Evolutionary conservation across 2,797 vertebrate genomes (phyloP), one percentile per base, ranked within the genome.

Genomic region (Hyperoplus immaculatus): DNA sequence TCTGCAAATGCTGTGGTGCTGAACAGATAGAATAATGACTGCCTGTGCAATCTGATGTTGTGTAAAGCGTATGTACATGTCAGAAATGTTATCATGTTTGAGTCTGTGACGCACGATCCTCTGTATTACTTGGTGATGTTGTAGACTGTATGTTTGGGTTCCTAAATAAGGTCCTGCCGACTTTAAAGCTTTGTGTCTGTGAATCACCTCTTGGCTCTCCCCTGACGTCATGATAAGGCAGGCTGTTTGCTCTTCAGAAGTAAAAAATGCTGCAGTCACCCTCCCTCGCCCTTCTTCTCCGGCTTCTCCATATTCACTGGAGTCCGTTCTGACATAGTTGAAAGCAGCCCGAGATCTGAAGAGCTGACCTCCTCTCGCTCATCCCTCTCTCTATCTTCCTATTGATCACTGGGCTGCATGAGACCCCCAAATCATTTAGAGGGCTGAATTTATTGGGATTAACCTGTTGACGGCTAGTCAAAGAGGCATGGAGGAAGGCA

Each of bases 391-490:
- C 70, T 82, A 47, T 88, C 83, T 85, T 63, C 68, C 38, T 91
- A 91, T 92, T 72, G 91, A 90, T 92, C 80, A 78, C 69, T 55
- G 39, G 84, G 72, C 81, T 79, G 81, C 84, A 87, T 67, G 84
- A 85, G 83, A 78, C 82, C 77, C 53, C 57, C 71, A 87, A 88
- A 89, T 92, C 84, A 81, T 87, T 85, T 82, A 85, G 83, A 91
- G 80, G 70, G 79, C 75, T 83, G 76, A 72, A 88, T 91, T 87
- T 86, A 86, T 85, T 60, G 61, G 80, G 81, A 89, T 92, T 92
- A 90, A 92, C 85, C 88, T 83, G 76, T 77, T 90, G 82, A 80
- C 78, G 82, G 75, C 49, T 75, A 49, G 49, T 89, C 67, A 68
- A 58, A 18, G 43, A 62, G 58, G 62, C 39, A 65, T 43, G 46